These are phyloP conservation scores for Phasianus colchicus DNA, from an alignment of 2,113 vertebrate species.

Conservation along the genomic window DNA sequence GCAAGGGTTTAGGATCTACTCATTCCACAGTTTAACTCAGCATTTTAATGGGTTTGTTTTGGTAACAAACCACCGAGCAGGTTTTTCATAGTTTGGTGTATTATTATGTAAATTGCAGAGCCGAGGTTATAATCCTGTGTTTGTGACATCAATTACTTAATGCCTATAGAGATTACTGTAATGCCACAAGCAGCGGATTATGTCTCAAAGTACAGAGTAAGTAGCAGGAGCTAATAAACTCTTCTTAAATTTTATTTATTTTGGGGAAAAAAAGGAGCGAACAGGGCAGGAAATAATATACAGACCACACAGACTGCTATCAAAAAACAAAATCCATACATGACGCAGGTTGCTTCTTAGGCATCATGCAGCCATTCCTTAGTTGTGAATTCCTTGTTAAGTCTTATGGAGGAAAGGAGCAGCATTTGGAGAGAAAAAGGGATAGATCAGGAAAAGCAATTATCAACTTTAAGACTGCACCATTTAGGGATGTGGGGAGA, in stretches of 20 bases:
- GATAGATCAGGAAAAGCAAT: constrained; percentile 43
- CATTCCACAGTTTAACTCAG: not conserved
- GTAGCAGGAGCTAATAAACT: constrained; percentile 65
- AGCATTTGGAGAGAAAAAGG: not conserved
- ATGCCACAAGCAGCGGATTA: constrained; percentile 52
- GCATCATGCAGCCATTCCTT: not conserved
- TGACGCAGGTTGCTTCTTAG: not conserved
- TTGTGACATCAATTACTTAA: constrained; percentile 67
- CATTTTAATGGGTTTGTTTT: constrained; percentile 43
- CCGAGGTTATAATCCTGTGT: constrained; percentile 56
- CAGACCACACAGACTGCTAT: constrained; percentile 6
- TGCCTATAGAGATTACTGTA: constrained; percentile 60
- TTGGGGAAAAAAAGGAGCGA: constrained; percentile 2
- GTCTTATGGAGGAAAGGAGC: not conserved
- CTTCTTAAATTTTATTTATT: constrained; percentile 47
- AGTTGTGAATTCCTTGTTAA: not conserved
- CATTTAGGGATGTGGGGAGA: not conserved
- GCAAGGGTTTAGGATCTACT: not conserved
- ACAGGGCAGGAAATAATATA: constrained; percentile 16
- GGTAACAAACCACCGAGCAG: constrained; percentile 16
- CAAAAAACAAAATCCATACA: constrained; percentile 27
- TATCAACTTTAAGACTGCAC: constrained; percentile 21
- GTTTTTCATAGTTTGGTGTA: constrained; percentile 46
- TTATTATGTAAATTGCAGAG: constrained; percentile 65
- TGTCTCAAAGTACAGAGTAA: constrained; percentile 39